phyloP scores from a whole-genome alignment of 2,113 vertebrate genomes.

The Pachycephala philippinensis region DNA sequence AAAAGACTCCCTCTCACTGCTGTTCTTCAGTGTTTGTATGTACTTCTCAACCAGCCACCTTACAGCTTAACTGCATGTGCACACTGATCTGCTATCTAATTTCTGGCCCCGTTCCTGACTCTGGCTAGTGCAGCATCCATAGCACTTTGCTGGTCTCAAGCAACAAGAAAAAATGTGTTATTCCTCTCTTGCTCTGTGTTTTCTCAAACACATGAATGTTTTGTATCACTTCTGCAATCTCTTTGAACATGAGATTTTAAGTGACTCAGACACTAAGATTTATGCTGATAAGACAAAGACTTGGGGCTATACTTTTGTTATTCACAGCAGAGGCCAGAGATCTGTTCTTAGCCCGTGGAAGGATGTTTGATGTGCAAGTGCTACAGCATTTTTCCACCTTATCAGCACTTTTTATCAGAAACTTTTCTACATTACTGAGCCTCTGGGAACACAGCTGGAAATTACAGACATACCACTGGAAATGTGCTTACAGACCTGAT shows the following conservation, averaged over 20 bases:
- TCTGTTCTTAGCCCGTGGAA: neutral
- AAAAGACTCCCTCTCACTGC: neutral
- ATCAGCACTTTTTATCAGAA: constrained; percentile 28
- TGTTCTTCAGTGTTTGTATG: neutral
- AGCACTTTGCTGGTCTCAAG: neutral
- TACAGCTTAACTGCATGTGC: neutral
- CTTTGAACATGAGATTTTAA: neutral
- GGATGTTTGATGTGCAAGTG: neutral
- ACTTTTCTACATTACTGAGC: neutral
- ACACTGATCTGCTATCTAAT: neutral
- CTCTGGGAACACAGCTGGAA: constrained; percentile 20
- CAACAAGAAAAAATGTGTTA: neutral
- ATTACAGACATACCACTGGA: constrained; percentile 7
- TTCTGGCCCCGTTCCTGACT: neutral
- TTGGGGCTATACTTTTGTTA: neutral
- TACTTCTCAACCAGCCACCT: neutral
- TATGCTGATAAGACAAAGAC: neutral
- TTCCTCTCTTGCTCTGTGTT: neutral
- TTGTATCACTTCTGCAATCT: neutral
- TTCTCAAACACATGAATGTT: neutral
- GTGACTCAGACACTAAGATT: neutral
- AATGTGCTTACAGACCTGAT: neutral
- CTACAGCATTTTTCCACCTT: constrained; percentile 7
- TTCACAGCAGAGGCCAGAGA: neutral
- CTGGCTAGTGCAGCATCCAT: neutral